phyloP scores from a whole-genome alignment of 2,797 vertebrate species.

The Eospalax fontanierii region DNA sequence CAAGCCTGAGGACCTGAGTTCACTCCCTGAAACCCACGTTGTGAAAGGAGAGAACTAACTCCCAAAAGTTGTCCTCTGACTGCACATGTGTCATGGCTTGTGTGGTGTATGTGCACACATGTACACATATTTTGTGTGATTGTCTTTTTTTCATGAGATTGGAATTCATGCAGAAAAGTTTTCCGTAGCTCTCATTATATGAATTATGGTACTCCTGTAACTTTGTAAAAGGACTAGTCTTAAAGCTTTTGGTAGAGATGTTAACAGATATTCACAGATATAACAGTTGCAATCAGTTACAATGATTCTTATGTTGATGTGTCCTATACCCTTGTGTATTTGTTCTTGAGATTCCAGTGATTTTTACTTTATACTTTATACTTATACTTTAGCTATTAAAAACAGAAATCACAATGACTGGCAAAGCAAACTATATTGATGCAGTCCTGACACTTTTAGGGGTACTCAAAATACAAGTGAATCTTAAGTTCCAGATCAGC shows the following conservation, averaged over 20 bases:
- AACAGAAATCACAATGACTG: no score
- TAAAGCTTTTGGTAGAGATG: not conserved
- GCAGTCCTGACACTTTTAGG: no score
- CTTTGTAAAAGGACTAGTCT: not conserved
- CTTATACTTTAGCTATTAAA: not conserved
- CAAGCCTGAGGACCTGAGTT: not conserved
- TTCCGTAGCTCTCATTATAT: not conserved
- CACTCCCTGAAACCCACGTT: not conserved
- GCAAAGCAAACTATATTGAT: no score
- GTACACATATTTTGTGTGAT: not conserved
- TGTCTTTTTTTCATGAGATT: not conserved
- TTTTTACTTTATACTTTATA: not conserved
- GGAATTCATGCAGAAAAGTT: not conserved
- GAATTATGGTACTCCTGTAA: not conserved
- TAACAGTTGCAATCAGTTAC: not conserved
- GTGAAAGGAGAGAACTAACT: not conserved
- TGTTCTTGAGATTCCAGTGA: not conserved
- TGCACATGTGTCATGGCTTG: not conserved
- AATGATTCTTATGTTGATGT: not conserved
- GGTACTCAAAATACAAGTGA: not conserved
- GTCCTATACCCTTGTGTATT: not conserved
- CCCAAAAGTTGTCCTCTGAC: not conserved
- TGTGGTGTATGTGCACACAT: no score
- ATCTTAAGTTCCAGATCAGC: not conserved
- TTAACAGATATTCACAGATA: slow-evolving; percentile 15